Evolutionary conservation across 1,140 invertebrate species (phyloP), one percentile per base, ranked within the genome.

Genomic region (Panagrolaimus sp.): DNA sequence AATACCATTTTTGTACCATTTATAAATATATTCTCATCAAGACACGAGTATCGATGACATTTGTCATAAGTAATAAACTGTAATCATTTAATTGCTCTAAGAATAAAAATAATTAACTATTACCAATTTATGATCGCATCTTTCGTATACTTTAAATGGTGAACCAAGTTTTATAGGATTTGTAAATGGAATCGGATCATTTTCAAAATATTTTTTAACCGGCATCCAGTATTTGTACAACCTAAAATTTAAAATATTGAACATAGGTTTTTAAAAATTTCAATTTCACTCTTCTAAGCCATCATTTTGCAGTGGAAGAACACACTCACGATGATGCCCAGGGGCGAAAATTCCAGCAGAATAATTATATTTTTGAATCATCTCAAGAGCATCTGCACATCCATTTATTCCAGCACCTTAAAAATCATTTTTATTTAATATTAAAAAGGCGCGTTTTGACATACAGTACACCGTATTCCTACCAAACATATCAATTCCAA

Each of bases 111-210:
- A 38, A 4, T 38, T 38, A 38, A 38, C 32, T 38, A n/a, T n/a
- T 38, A 38, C 32, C 32, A 38, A 38, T 38, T 38, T 38, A 38
- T 38, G 32, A 38, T 38, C 32, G 7, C 32, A 38, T 38, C 7
- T 38, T 38, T 38, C 32, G 7, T 4, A 38, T 38, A 38, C 32
- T 38, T 38, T 38, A 38, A 38, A 38, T 7, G 32, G 32, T 38
- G 32, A 38, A 38, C 32, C 32, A 38, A 38, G 2, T 38, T 90
- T 90, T 21, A 89, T 77, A 0, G 95, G 91, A 80, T 91, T 86
- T 0, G 90, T 84, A 83, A 99, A 99, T 83, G 93, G 95, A 43
- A 89, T 87, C 0, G 86, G 82, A 52, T 83, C 75, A 80, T 82
- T 83, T 6, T 82, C 83, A 67, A 82, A 82, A 65, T 82, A 91